Base-by-base conservation (phyloP, 2,888 invertebrate genomes). In the Drosophila histrio region DNA sequence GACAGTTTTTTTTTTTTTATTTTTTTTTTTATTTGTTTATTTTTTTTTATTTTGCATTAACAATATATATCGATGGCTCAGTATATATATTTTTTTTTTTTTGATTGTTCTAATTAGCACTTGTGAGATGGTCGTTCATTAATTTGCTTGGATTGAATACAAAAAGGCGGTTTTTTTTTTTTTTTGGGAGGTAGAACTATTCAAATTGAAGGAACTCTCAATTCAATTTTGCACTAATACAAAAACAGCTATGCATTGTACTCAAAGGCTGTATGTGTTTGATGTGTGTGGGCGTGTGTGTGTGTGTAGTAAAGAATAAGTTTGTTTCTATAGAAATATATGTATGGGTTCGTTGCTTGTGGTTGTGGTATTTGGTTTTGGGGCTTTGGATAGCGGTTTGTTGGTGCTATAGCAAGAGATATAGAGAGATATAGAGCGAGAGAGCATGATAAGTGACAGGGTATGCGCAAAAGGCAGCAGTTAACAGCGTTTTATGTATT, bases 41-140 rank as follows among this genome's bases (percentile, higher is more conserved):
- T 46, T 46, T 54, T 57, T 44, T 47, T 47, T 36, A 44, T 49
- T 15, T 19, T 28, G 47, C 56, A 38, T 63, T 50, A 60, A 13
- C 22, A 59, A 57, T 36, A 59, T 46, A 57, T 39, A 71, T 72
- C 60, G 58, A 53, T 73, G 59, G 52, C 46, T 73, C 32, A 62
- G 62, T 73, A 79, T 59, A 5, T 26, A 32, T 43, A 4, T 26
- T 9, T 36, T 38, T 36, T 13, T 28, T 30, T 15, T 38, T 36
- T 34, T 46, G 4, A 67, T 53, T 61, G 19, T 60, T 67, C 57
- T 68, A 91, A 91, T 89, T 90, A 91, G 92, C 91, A 92, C 92
- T 92, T 92, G 91, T 92, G 92, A 92, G 92, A 92, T 92, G 92
- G 92, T 91, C 92, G 87, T 90, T 89, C 84, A 77, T 76, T 63